A percentile compares a stretch with the other conserved stretches of the same genome.
Conservation (phyloP, 2,113 vertebrate species). For the Myotis brandtii region DNA sequence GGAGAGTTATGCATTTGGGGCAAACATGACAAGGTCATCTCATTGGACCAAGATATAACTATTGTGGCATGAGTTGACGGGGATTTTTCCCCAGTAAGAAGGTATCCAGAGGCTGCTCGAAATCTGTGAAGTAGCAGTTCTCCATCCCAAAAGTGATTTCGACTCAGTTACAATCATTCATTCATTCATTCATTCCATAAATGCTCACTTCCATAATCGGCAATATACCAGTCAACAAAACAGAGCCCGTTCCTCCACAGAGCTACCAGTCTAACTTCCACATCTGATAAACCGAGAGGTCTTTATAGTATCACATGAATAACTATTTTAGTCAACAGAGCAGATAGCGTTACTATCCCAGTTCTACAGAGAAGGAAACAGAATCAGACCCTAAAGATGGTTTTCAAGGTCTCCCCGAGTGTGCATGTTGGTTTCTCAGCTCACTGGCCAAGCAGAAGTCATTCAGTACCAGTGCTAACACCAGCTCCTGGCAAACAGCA, state of each 20-base stretch:
- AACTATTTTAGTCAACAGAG: background rate
- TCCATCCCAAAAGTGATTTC: background rate
- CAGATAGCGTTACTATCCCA: background rate
- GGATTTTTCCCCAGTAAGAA: background rate
- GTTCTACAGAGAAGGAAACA: background rate
- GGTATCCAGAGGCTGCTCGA: background rate
- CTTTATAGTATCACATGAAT: background rate
- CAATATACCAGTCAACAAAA: background rate
- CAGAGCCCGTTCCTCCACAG: background rate
- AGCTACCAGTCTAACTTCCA: background rate
- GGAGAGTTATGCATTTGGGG: background rate
- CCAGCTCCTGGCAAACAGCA: background rate
- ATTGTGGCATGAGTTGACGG: too few relatives aligned
- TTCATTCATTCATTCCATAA: background rate
- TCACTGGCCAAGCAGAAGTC: background rate
- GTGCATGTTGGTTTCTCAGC: background rate
- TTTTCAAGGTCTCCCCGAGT: background rate
- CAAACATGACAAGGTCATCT: background rate
- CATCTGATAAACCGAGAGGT: background rate
- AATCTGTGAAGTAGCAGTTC: background rate
- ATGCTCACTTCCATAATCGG: background rate
- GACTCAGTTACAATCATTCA: background rate
- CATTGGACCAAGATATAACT: background rate
- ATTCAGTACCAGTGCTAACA: background rate
- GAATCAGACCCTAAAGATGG: background rate